These are phyloP conservation scores for Chalcosyrphus nemorum DNA, from an alignment of 2,888 invertebrate species.

Conservation along the genomic window DNA sequence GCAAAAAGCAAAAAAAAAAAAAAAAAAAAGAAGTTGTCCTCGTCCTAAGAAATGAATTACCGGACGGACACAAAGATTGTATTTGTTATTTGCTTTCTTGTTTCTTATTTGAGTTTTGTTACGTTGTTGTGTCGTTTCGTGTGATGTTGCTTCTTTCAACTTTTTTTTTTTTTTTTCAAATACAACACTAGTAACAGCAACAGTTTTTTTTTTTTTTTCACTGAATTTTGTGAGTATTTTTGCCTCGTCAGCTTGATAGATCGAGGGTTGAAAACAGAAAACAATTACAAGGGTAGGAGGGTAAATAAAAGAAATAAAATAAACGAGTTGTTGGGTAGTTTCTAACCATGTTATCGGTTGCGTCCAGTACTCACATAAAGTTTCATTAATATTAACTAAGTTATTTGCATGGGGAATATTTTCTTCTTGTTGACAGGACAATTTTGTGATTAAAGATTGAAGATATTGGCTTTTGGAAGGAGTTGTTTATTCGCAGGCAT, in stretches of 20 bases:
- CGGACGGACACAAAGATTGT: conserved; percentile 38
- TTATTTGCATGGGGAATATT: not conserved
- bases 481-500: too few relatives aligned
- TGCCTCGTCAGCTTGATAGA: not conserved
- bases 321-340: conserved; percentile 21
- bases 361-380: not conserved
- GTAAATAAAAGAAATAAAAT: not conserved
- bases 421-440: not conserved
- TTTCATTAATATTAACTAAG: conserved; percentile 3
- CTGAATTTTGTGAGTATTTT: too few relatives aligned
- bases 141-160: too few relatives aligned
- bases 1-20: too few relatives aligned
- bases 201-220: conserved; percentile 2
- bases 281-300: conserved; percentile 1
- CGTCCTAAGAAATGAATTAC: conserved; percentile 49
- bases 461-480: not conserved
- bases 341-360: conserved; percentile 10
- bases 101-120: conserved; percentile 45
- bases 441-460: not conserved
- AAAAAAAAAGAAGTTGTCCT: conserved; percentile 25
- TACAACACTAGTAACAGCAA: conserved; percentile 3
- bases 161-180: too few relatives aligned
- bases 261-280: conserved; percentile 1
- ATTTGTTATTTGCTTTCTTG: conserved; percentile 47
- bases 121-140: not conserved